Evolutionary conservation across 2,113 vertebrate species (phyloP).

Genomic region (Ammodytes marinus): DNA sequence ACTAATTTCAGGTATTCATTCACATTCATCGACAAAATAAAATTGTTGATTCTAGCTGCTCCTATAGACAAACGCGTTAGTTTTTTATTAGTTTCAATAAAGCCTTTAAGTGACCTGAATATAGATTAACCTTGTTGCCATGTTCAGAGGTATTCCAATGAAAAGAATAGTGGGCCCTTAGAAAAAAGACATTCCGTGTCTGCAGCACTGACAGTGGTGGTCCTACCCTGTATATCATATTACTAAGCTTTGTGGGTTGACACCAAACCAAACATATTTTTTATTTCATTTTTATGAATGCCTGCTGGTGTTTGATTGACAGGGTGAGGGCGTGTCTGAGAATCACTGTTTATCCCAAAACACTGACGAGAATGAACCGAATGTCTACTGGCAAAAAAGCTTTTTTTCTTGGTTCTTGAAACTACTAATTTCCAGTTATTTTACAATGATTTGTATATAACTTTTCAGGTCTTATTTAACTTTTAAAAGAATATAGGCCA

Average conservation of each 20-base stretch:
- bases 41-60: too few species aligned
- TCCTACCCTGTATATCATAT: background rate
- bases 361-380: background rate
- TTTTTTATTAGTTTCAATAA: background rate
- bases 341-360: slow-evolving; percentile 21
- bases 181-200: background rate
- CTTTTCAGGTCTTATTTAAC: background rate
- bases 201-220: background rate
- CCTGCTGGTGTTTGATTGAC: background rate
- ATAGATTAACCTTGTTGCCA: too few species aligned
- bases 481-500: background rate
- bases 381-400: background rate
- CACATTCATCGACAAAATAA: too few species aligned
- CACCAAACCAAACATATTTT: background rate
- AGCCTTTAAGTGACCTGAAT: background rate
- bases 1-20: background rate
- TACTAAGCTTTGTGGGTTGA: background rate
- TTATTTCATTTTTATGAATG: background rate
- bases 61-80: too few species aligned
- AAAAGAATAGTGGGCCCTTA: background rate
- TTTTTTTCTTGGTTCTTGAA: background rate
- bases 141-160: background rate
- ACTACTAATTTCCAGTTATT: background rate
- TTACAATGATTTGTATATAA: background rate
- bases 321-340: slow-evolving; percentile 1